These are phyloP conservation scores for Lepisosteus osseus DNA, from an alignment of 2,113 vertebrate species.

Conservation along the genomic window DNA sequence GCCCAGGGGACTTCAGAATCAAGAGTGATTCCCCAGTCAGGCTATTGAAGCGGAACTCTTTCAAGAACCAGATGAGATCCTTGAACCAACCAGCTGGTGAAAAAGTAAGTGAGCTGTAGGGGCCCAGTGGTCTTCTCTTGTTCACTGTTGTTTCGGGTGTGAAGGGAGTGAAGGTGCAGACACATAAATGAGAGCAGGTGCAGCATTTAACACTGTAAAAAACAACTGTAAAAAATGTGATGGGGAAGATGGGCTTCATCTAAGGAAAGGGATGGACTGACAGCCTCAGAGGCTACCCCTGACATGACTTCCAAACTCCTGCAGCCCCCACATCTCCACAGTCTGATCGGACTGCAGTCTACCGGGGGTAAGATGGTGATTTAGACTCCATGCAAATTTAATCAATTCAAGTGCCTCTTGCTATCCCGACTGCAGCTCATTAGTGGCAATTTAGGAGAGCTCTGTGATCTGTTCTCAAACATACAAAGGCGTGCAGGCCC, in stretches of 20 bases:
- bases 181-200: conserved; percentile 61
- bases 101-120: no score
- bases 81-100: no score
- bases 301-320: conserved; percentile 38
- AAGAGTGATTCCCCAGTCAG: no score
- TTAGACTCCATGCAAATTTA: conserved; percentile 80
- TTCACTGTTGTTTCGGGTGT: no score
- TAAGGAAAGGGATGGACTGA: conserved; percentile 68
- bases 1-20: no score
- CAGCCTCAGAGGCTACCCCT: conserved; percentile 39
- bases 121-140: no score
- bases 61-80: no score
- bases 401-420: conserved; percentile 76
- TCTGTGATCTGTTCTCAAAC: conserved; percentile 64
- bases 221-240: conserved; percentile 56
- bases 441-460: conserved; percentile 72
- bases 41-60: no score
- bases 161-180: conserved; percentile 11
- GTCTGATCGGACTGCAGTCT: conserved; percentile 19
- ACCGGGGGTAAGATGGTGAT: conserved; percentile 52
- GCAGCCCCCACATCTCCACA: conserved; percentile 25
- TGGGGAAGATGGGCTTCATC: conserved; percentile 54
- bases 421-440: conserved; percentile 69
- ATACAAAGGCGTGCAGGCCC: conserved; percentile 38
- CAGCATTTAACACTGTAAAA: conserved; percentile 58